Conservation (phyloP, 2,888 invertebrate species). For the Hirudinaria manillensis region DNA sequence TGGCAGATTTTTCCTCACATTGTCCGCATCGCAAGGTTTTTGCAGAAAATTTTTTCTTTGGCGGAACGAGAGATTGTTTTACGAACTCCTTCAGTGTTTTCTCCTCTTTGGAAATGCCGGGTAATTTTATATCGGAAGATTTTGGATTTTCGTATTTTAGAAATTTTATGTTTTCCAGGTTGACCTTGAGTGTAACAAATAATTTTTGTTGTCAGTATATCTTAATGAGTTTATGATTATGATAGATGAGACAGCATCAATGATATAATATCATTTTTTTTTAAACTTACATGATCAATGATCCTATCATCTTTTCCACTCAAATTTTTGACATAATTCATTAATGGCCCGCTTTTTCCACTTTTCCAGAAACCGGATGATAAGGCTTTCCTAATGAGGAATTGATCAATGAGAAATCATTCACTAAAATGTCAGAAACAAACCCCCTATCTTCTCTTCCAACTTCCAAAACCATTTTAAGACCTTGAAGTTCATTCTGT, state of each 20-base stretch:
- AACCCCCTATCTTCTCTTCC: constrained; percentile 53
- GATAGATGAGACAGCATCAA: no score
- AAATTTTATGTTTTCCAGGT: constrained; percentile 6
- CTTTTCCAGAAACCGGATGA: constrained; percentile 46
- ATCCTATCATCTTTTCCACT: neutral
- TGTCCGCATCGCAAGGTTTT: constrained; percentile 48
- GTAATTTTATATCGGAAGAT: neutral
- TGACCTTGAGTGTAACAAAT: neutral
- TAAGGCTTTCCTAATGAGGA: constrained; percentile 21
- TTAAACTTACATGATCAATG: neutral
- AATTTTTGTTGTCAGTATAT: no score
- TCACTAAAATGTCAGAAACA: constrained; percentile 35
- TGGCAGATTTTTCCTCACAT: constrained; percentile 51
- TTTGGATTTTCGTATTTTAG: neutral
- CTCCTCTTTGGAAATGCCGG: neutral
- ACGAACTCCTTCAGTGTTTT: neutral
- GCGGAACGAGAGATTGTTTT: neutral
- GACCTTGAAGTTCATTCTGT: constrained; percentile 50
- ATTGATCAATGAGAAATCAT: neutral
- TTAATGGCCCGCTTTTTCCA: constrained; percentile 49
- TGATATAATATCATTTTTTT: no score
- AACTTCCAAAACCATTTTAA: constrained; percentile 50
- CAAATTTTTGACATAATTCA: constrained; percentile 48
- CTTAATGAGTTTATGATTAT: no score
- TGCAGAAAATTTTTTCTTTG: neutral